A percentile compares a stretch with the other conserved stretches of the same genome.
These are phyloP conservation scores for Dipodomys stephensi DNA, from an alignment of 2,113 vertebrate genomes.

Conservation along the genomic window DNA sequence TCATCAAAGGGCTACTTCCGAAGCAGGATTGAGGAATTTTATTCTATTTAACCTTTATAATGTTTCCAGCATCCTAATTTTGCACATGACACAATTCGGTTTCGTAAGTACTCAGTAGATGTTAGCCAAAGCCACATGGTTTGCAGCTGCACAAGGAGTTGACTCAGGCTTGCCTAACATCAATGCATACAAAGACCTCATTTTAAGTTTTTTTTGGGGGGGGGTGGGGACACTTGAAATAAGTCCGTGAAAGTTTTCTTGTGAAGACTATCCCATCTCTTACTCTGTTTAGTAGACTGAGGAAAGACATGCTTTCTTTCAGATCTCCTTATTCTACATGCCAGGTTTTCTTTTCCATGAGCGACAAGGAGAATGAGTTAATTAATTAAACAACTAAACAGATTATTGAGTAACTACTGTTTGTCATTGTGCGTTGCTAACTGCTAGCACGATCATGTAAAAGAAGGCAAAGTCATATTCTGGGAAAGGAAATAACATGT, in stretches of 20 bases:
- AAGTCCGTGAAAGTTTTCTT: neutral
- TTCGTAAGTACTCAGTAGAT: neutral
- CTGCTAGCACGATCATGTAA: neutral
- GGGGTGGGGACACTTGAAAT: neutral
- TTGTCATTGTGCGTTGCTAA: neutral
- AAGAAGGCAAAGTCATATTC: neutral
- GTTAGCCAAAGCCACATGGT: constrained; percentile 8
- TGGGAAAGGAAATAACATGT: constrained; percentile 26
- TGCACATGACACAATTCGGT: neutral
- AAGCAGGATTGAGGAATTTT: neutral
- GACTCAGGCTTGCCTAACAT: constrained; percentile 44
- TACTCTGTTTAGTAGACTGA: neutral
- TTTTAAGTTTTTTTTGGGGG: neutral
- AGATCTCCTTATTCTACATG: neutral
- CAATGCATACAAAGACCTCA: neutral
- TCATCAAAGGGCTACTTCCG: neutral
- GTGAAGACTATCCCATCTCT: neutral
- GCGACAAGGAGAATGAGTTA: constrained; percentile 10
- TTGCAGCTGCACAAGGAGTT: neutral
- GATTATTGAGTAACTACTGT: neutral
- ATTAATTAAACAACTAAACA: constrained; percentile 48
- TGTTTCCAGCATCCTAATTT: constrained; percentile 30
- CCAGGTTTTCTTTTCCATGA: neutral
- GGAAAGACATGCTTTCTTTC: neutral
- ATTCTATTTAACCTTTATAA: neutral